Evolutionary conservation across 1,140 invertebrate species (phyloP).

Genomic region (Bombus fervidus): DNA sequence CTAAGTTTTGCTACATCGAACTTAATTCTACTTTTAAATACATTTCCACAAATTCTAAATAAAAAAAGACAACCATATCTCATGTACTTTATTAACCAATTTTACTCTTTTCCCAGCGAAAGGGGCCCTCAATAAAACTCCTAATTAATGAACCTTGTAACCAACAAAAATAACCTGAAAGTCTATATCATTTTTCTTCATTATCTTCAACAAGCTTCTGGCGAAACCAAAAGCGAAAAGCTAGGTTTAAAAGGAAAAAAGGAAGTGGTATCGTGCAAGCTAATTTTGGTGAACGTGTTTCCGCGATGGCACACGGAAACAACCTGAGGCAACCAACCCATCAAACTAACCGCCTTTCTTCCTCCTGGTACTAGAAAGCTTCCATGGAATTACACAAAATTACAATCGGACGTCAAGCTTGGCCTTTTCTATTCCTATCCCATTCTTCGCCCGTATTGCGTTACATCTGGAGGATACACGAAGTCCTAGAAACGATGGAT

Average conservation of each 20-base stretch:
- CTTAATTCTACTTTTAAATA: neutral
- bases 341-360: neutral
- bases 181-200: neutral
- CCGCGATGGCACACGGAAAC: conserved; percentile 4
- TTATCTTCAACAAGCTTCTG: neutral
- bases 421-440: neutral
- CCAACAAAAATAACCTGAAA: neutral
- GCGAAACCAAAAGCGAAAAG: neutral
- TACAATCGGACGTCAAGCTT: neutral
- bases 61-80: neutral
- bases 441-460: neutral
- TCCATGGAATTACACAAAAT: neutral
- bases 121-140: neutral
- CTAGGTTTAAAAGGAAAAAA: neutral
- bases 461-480: neutral
- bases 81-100: neutral
- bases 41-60: neutral
- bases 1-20: neutral
- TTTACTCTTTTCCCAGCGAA: neutral
- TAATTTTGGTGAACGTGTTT: conserved; percentile 2
- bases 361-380: conserved; percentile 13
- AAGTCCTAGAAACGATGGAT: conserved; percentile 31
- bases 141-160: neutral
- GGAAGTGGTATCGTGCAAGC: neutral
- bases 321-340: neutral